phyloP scores from a whole-genome alignment of 2,797 vertebrate genomes.

The Pterois miles region DNA sequence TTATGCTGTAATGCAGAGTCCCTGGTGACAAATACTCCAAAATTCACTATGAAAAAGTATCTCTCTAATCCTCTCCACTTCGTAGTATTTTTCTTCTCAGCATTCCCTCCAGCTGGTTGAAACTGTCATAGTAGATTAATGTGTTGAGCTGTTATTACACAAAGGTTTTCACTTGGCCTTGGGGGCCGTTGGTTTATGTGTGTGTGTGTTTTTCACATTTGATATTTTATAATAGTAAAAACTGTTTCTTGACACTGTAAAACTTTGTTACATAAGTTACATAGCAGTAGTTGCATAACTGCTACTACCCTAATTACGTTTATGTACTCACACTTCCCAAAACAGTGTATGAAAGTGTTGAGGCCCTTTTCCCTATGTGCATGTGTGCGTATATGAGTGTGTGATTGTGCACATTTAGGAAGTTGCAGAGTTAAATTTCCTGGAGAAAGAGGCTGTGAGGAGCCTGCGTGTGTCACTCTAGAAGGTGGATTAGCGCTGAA shows the following conservation, averaged over 20 bases:
- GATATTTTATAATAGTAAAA: neutral
- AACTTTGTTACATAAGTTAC: too few species aligned
- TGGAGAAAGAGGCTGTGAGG: slow-evolving; percentile 18
- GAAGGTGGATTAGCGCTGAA: slow-evolving; percentile 62
- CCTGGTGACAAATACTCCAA: neutral
- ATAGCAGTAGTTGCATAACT: too few species aligned
- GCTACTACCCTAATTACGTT: neutral
- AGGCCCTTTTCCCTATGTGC: neutral
- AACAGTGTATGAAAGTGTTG: neutral
- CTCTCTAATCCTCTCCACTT: slow-evolving; percentile 42
- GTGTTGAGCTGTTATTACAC: slow-evolving; percentile 15
- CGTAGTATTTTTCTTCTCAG: slow-evolving; percentile 4
- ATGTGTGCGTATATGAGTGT: neutral
- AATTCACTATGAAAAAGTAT: neutral
- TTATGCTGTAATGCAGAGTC: neutral
- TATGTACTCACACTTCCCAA: neutral
- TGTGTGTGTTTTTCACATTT: slow-evolving; percentile 6
- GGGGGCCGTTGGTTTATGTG: slow-evolving; percentile 17
- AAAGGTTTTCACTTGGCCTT: slow-evolving; percentile 12
- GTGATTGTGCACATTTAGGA: slow-evolving; percentile 17
- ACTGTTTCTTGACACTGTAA: too few species aligned
- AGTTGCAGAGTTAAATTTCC: slow-evolving; percentile 49
- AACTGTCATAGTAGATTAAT: slow-evolving; percentile 41
- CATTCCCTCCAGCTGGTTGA: slow-evolving; percentile 6
- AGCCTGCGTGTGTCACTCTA: slow-evolving; percentile 44